Evolutionary conservation across 2,797 vertebrate genomes (phyloP).

Genomic region (Muraenolepis orangiensis): DNA sequence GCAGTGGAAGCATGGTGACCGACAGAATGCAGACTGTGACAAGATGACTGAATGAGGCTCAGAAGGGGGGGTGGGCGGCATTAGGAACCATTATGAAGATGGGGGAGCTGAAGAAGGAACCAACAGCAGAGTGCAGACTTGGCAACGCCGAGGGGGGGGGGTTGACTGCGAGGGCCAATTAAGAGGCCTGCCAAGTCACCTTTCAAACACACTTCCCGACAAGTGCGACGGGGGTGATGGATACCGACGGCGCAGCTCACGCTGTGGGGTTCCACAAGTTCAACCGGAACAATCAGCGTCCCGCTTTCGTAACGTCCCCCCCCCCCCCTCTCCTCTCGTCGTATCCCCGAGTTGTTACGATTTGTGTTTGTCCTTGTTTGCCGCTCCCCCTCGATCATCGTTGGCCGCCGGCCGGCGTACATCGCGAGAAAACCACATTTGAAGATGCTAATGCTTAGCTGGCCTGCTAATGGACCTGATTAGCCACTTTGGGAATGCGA

Average conservation of each 20-base stretch:
- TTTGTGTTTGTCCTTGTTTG: conserved; percentile 23
- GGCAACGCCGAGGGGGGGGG: conserved; percentile 40
- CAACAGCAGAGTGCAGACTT: conserved; percentile 50
- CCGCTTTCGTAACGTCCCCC: conserved; percentile 23
- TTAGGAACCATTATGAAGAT: conserved; percentile 43
- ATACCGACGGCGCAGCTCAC: conserved; percentile 40
- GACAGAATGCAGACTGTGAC: no score
- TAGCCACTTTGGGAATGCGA: conserved; percentile 33
- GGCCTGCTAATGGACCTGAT: conserved; percentile 44
- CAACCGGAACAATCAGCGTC: neutral
- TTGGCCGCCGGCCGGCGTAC: no score
- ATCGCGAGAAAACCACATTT: conserved; percentile 30
- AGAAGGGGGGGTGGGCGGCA: conserved; percentile 32
- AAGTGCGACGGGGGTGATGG: conserved; percentile 45
- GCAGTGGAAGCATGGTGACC: no score
- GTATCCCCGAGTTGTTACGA: conserved; percentile 5
- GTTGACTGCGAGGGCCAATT: conserved; percentile 46
- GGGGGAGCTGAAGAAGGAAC: no score
- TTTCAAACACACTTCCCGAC: conserved; percentile 52
- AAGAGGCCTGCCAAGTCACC: conserved; percentile 43
- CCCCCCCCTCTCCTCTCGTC: conserved; percentile 11
- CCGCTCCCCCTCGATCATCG: conserved; percentile 11
- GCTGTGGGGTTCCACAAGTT: neutral
- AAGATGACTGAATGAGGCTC: conserved; percentile 55
- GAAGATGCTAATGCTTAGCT: conserved; percentile 27